phyloP scores from a whole-genome alignment of 2,888 invertebrate genomes.

The Yponomeuta sedellus region DNA sequence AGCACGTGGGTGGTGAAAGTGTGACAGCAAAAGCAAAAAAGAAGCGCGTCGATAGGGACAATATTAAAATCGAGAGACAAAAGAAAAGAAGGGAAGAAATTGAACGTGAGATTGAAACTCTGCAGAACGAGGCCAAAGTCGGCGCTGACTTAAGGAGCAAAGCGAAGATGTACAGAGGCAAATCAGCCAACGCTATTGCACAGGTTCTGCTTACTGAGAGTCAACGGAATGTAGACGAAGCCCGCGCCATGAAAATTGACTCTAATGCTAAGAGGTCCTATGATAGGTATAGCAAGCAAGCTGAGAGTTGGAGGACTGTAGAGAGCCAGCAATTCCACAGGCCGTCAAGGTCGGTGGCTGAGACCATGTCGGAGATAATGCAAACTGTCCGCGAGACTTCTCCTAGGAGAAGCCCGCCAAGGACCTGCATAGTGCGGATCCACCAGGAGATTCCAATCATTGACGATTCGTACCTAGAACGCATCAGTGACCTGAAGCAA shows the following conservation, averaged over 20 bases:
- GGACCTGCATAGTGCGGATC: constrained; percentile 52
- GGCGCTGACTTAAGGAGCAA: constrained; percentile 71
- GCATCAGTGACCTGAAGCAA: constrained; percentile 76
- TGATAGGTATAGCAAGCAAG: constrained; percentile 25
- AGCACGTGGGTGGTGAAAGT: constrained; percentile 79
- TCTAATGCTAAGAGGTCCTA: constrained; percentile 40
- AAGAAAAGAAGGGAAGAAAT: constrained; percentile 64
- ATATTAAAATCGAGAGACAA: constrained; percentile 56
- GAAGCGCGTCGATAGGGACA: constrained; percentile 58
- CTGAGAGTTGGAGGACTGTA: background rate
- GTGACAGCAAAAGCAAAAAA: constrained; percentile 64
- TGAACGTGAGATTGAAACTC: constrained; percentile 50
- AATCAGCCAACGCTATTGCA: constrained; percentile 85
- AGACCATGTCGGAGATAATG: constrained; percentile 43
- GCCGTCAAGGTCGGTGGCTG: constrained; percentile 34
- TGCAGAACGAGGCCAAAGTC: constrained; percentile 62
- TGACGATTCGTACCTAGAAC: constrained; percentile 75
- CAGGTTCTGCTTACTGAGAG: constrained; percentile 79
- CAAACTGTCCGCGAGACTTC: constrained; percentile 45
- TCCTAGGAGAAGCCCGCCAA: constrained; percentile 41
- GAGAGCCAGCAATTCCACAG: background rate
- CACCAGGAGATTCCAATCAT: constrained; percentile 55
- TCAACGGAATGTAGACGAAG: constrained; percentile 68
- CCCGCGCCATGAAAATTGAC: constrained; percentile 44
- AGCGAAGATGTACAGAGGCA: constrained; percentile 80